Conservation (phyloP, 2,113 vertebrate genomes). For the Arenaria interpres region DNA sequence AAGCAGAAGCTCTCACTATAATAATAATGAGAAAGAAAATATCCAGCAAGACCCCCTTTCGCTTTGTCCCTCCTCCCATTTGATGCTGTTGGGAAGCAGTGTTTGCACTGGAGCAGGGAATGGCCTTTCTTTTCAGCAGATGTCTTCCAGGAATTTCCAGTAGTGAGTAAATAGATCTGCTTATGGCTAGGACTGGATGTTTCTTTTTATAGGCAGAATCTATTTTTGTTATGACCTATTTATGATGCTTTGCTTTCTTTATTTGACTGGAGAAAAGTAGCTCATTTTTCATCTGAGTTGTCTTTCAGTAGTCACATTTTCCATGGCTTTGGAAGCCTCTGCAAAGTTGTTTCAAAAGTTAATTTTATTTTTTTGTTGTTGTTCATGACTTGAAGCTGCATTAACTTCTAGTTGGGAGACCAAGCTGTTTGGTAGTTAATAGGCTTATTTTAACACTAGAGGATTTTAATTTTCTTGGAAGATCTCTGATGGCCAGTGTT, state of each 20-base stretch:
- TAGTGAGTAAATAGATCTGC: slow-evolving; percentile 2
- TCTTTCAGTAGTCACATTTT: background rate
- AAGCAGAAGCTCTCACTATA: background rate
- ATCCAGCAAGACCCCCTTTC: background rate
- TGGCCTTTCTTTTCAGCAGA: background rate
- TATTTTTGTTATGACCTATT: slow-evolving; percentile 34
- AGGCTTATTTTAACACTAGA: background rate
- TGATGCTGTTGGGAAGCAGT: background rate
- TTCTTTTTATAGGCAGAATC: slow-evolving; percentile 41
- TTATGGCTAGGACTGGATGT: background rate
- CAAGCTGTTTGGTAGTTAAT: background rate
- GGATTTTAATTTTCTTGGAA: background rate
- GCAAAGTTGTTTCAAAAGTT: background rate
- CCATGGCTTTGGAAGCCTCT: background rate
- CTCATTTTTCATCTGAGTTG: background rate
- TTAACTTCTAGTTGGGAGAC: background rate
- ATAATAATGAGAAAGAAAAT: background rate
- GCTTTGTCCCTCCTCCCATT: background rate
- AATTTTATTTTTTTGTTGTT: background rate
- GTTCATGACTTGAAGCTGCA: background rate
- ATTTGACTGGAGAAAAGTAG: background rate
- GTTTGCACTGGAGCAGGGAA: background rate
- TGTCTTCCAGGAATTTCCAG: slow-evolving; percentile 27
- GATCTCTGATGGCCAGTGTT: background rate
- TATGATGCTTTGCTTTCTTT: slow-evolving; percentile 20